Conservation (phyloP, 2,113 vertebrate genomes). For the Calcarius ornatus region DNA sequence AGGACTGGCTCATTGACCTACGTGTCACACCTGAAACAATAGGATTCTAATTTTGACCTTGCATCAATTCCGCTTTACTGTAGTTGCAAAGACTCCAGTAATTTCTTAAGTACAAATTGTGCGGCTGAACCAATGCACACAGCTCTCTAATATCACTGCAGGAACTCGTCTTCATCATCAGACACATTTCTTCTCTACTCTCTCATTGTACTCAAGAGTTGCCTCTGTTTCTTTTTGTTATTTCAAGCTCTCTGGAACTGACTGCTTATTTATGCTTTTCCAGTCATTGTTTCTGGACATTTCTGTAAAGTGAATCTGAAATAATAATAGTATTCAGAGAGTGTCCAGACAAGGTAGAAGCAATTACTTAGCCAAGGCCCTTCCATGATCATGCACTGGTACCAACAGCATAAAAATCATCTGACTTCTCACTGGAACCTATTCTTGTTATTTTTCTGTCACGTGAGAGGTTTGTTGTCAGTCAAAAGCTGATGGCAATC, state of each 20-base stretch:
- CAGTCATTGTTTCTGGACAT: neutral
- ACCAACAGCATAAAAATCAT: neutral
- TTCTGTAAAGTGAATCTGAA: neutral
- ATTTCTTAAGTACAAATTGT: neutral
- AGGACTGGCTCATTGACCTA: neutral
- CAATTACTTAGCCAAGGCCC: neutral
- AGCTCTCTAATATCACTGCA: neutral
- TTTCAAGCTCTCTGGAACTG: neutral
- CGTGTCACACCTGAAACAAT: neutral
- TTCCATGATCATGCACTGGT: neutral
- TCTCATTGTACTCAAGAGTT: neutral
- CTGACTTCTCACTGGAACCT: neutral
- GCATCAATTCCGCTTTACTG: neutral
- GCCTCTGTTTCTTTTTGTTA: neutral
- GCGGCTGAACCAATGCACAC: neutral
- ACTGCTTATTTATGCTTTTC: neutral
- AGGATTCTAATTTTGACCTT: neutral
- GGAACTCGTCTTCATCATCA: neutral
- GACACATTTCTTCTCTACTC: neutral
- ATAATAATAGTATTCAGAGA: neutral
- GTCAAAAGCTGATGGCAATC: neutral
- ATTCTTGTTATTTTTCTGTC: neutral
- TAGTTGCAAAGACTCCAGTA: neutral
- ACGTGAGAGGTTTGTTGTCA: neutral
- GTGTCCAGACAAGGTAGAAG: neutral